These are phyloP conservation scores for Eulimnadia texana DNA, from an alignment of 1,140 invertebrate genomes.

Conservation along the genomic window DNA sequence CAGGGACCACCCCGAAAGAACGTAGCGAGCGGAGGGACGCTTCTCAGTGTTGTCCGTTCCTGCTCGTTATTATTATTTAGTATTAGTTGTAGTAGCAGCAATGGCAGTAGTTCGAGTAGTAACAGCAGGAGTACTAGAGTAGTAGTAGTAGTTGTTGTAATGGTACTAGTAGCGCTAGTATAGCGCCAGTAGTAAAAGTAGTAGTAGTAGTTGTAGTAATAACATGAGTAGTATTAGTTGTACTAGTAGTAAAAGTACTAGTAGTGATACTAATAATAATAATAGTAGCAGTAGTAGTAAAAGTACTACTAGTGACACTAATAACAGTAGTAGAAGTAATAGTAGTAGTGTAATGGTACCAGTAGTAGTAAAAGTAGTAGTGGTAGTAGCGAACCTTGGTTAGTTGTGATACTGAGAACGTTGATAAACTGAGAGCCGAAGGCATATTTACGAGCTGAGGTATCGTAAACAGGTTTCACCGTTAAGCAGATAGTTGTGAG, in stretches of 20 bases:
- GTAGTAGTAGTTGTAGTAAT: too few relatives aligned
- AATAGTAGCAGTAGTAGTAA: background rate
- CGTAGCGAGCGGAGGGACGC: background rate
- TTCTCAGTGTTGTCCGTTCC: background rate
- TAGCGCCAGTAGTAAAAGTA: too few relatives aligned
- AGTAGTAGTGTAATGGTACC: background rate
- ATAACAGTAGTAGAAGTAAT: too few relatives aligned
- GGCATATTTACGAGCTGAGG: background rate
- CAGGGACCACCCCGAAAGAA: background rate
- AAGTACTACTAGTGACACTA: background rate
- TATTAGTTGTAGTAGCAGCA: too few relatives aligned
- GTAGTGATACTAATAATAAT: background rate
- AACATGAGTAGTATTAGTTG: too few relatives aligned
- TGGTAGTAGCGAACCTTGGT: background rate
- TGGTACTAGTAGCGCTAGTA: too few relatives aligned
- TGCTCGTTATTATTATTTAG: too few relatives aligned
- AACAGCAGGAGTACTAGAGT: too few relatives aligned
- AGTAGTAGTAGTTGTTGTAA: too few relatives aligned
- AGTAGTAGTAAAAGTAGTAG: background rate
- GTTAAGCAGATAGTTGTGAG: background rate
- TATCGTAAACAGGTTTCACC: background rate
- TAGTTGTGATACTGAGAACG: background rate
- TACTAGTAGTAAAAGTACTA: too few relatives aligned
- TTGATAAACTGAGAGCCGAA: background rate
- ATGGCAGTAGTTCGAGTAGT: too few relatives aligned